A percentile compares a stretch with the other conserved stretches of the same genome.
phyloP scores from a whole-genome alignment of 2,797 vertebrate genomes.

The Heterohyrax brucei region DNA sequence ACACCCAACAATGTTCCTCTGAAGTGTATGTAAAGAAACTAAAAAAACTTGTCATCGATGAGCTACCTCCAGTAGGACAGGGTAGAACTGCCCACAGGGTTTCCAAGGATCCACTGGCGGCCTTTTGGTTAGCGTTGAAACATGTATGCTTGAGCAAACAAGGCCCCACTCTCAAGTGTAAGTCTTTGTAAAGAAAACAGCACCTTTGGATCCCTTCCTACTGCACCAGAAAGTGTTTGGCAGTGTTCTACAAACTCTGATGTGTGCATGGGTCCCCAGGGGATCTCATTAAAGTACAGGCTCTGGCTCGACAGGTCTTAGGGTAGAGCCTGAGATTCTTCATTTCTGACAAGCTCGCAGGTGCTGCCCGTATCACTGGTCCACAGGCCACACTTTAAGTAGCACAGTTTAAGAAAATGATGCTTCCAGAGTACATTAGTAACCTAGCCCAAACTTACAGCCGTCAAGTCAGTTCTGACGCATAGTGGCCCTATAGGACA shows the following conservation, averaged over 20 bases:
- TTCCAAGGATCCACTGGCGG: too few species aligned
- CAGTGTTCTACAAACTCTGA: not conserved
- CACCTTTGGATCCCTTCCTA: not conserved
- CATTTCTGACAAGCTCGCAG: not conserved
- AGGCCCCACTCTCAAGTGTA: not conserved
- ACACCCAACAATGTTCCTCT: not conserved
- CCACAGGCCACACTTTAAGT: not conserved
- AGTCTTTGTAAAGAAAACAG: not conserved
- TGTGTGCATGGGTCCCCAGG: not conserved
- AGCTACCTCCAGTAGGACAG: too few species aligned
- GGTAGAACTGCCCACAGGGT: too few species aligned
- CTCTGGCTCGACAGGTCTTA: not conserved
- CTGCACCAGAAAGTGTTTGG: not conserved
- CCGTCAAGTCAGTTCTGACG: too few species aligned
- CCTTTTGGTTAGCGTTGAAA: too few species aligned
- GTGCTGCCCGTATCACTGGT: fast-evolving
- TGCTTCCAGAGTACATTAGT: not conserved
- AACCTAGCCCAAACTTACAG: too few species aligned
- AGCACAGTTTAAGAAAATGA: not conserved
- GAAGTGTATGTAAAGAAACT: too few species aligned
- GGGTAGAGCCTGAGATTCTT: not conserved
- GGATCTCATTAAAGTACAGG: not conserved
- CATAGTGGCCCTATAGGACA: too few species aligned
- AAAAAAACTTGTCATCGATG: too few species aligned
- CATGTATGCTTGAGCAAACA: too few species aligned